Base-by-base conservation (phyloP, 2,113 vertebrate genomes). In the Galeopterus variegatus region DNA sequence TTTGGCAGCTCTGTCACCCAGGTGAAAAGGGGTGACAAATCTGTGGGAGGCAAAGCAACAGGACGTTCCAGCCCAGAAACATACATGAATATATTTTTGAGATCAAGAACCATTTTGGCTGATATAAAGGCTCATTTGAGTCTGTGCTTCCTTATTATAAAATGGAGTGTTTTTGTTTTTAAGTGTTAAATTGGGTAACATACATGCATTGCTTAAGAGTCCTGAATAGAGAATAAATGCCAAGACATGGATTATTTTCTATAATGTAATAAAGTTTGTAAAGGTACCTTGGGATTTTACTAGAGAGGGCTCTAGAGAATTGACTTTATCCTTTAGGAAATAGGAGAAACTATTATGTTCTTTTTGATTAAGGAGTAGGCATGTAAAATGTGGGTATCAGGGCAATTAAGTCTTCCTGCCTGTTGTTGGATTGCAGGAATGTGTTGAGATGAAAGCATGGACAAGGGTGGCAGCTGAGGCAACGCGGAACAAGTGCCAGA, bases 241-340 rank as follows among this genome's bases (percentile, higher is more conserved):
- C 45, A 83, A 28, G 83, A 52, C 26, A 45, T 87, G 21, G 26
- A 52, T 56, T 73, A 23, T 58, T 83, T 80, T 93, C 65, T 84
- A 26, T 67, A 82, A 56, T 92, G 7, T 24, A 89, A 73, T 69
- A 67, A 36, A 54, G 26, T 0, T 48, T 26, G 7, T 48, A 80
- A 58, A 80, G 11, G 10, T 64, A 81, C 36, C 82, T 92, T 80
- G 13, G 41, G 23, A 93, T 90, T 94, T 82, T 95, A 28, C 58
- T 85, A 83, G 62, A 82, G 41, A 86, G 5, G 7, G 23, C 4
- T 83, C 41, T 70, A 50, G 10, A 58, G 58, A 65, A 91, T 93
- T 7, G 45, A 31, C 45, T 69, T 79, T 79, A 60, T 54, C 93
- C 21, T 73, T 77, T 75, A 77, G 6, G 6, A 89, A 93, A 48